Base-by-base conservation (phyloP, 2,888 invertebrate species). In the Strigamia transsilvanica region DNA sequence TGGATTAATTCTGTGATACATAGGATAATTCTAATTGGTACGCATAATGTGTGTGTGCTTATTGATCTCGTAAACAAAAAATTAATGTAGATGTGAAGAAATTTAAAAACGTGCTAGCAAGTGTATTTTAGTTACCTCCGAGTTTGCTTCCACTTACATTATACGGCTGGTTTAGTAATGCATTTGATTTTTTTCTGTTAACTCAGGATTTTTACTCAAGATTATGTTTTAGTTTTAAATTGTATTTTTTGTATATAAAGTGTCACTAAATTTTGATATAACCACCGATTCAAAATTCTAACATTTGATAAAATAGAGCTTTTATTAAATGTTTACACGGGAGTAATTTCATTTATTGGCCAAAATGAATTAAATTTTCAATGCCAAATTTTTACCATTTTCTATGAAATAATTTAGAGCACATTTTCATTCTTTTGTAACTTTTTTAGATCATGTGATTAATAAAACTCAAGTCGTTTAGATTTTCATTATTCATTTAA, bases 371-470 rank as follows among this genome's bases (percentile, higher is more conserved):
- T 4, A 61, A 61, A 61, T 61, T 61, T 61, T 61, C 13, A 18
- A 61, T 61, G 61, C 61, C 61, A 61, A 61, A 61, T n/a, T 61
- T 61, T 61, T 23, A 18, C 61, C 21, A 12, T 61, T 61, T 61
- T 61, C 10, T 61, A 61, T 61, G 21, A 61, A 46, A 61, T 61
- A 18, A 61, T 78, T 32, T 32, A 38, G 32, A 18, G 78, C 78
- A 78, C 78, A 6, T 38, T 78, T 78, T 13, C 5, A 78, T 78
- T 38, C 10, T 78, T 78, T 38, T 73, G 73, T 73, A 73, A 15
- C 32, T 78, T 61, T 61, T 61, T 12, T 51, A 18, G 15, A 51
- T 18, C 18, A 61, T 21, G 18, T 61, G 18, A 61, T 61, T 61
- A 61, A 61, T 61, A 61, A n/a, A 61, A 61, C 21, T 61, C 23